Conservation (phyloP, 2,113 vertebrate species). For the Falco punctatus region DNA sequence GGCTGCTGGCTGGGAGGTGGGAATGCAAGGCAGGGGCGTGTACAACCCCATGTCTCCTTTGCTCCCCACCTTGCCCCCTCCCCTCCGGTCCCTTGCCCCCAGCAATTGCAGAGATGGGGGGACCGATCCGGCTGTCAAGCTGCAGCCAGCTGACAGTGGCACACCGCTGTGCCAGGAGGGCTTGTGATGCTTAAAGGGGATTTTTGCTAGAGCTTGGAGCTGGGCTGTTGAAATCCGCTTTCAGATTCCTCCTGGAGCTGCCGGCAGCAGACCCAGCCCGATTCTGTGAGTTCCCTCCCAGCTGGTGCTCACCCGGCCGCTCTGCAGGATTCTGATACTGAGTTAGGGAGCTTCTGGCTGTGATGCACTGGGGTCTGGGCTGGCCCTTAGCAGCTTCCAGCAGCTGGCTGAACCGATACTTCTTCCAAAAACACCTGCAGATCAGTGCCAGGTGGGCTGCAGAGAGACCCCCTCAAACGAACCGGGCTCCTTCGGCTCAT, state of each 20-base stretch:
- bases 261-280: neutral
- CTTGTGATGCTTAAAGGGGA: neutral
- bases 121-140: fast-evolving
- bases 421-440: neutral
- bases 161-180: fast-evolving
- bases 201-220: neutral
- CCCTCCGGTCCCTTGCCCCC: neutral
- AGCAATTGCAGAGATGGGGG: neutral
- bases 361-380: neutral
- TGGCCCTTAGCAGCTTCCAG: neutral
- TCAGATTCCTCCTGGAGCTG: neutral
- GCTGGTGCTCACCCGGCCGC: fast-evolving
- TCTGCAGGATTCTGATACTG: fast-evolving
- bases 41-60: neutral
- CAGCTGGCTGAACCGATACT: fast-evolving
- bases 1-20: neutral
- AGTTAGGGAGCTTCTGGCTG: neutral
- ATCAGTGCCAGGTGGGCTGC: fast-evolving
- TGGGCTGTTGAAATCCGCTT: neutral
- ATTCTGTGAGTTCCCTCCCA: neutral
- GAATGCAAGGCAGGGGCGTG: neutral
- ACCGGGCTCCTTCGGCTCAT: neutral
- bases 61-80: neutral
- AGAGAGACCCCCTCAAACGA: neutral
- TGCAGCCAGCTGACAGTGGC: neutral